These are phyloP conservation scores for Adelosebastes latens DNA, from an alignment of 2,797 vertebrate genomes.

Conservation along the genomic window DNA sequence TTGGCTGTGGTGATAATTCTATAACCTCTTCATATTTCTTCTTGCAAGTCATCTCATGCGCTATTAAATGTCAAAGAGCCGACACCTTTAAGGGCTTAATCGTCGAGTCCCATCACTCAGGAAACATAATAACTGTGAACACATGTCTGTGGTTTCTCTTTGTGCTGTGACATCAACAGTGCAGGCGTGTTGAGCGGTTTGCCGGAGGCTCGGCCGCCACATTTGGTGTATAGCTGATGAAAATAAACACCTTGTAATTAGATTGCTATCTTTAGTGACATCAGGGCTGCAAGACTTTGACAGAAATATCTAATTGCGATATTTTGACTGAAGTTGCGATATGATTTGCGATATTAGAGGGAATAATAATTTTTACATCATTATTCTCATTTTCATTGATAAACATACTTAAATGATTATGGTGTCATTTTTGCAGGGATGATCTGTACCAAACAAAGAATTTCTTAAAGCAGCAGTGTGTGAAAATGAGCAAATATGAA, in stretches of 20 bases:
- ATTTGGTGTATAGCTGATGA: conserved; percentile 26
- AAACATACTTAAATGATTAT: too few species aligned
- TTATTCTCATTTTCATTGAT: too few species aligned
- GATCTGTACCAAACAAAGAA: too few species aligned
- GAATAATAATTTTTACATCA: too few species aligned
- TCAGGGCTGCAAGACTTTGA: too few species aligned
- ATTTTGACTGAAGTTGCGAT: too few species aligned
- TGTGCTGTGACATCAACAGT: conserved; percentile 44
- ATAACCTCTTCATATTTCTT: background rate
- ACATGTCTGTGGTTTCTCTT: conserved; percentile 48
- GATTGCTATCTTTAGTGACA: conserved; percentile 24
- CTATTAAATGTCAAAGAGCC: conserved; percentile 16
- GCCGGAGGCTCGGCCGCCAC: conserved; percentile 6
- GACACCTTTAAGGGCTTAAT: background rate
- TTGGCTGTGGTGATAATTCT: background rate
- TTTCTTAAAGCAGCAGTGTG: too few species aligned
- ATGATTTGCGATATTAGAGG: too few species aligned
- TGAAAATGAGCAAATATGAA: too few species aligned
- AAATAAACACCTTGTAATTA: conserved; percentile 48
- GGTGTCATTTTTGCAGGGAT: too few species aligned
- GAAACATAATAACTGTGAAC: conserved; percentile 42
- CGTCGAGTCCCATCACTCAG: conserved; percentile 10
- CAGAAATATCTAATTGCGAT: too few species aligned
- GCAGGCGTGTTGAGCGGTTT: conserved; percentile 38
- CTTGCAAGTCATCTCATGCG: background rate